Base-by-base conservation (phyloP, 2,888 invertebrate species). In the Rhingia rostrata region DNA sequence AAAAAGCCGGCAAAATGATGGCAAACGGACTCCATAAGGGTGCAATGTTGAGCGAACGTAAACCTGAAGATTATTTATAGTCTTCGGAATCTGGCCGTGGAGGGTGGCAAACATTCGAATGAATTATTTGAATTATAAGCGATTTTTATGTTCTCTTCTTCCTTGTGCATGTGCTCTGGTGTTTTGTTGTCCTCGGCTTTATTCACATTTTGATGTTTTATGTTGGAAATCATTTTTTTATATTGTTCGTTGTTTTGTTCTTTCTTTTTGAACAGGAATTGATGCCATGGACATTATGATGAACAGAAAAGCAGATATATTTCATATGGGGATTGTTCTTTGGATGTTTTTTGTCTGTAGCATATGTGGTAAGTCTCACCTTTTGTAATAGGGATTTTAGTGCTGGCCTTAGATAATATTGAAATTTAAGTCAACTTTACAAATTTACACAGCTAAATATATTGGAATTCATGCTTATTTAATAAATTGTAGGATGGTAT, bases 271-370 rank as follows among this genome's bases (percentile, higher is more conserved):
- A 79, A 74, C 84, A 80, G 80, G 74, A 84, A 84, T 84, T 84
- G 84, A 84, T 84, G 84, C 80, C 80, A 84, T 84, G 84, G 80
- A 84, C 74, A 80, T 84, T 84, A 84, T 84, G 84, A 84, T 84
- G 60, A 84, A 84, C 84, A 79, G 74, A 80, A 84, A 84, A 58
- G 84, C 80, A 74, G 84, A 84, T 84, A 64, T 84, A 58, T 80
- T 84, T 75, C 84, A 80, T 74, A 80, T 75, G 84, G 80, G 74
- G 70, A 75, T 84, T 79, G 64, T 84, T 66, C 80, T 84, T 9
- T 75, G 74, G 84, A 75, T 84, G 74, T 80, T 84, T 60, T 64
- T 84, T 54, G 70, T 74, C 41, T 69, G 80, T 80, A 84, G 84
- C 74, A 80, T 84, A 79, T 84, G 84, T 75, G 84, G 84, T 84